Percentiles rank a stretch among this genome's conserved stretches.
Conservation (phyloP, 1,140 invertebrate genomes). For the Pectinophora gossypiella region DNA sequence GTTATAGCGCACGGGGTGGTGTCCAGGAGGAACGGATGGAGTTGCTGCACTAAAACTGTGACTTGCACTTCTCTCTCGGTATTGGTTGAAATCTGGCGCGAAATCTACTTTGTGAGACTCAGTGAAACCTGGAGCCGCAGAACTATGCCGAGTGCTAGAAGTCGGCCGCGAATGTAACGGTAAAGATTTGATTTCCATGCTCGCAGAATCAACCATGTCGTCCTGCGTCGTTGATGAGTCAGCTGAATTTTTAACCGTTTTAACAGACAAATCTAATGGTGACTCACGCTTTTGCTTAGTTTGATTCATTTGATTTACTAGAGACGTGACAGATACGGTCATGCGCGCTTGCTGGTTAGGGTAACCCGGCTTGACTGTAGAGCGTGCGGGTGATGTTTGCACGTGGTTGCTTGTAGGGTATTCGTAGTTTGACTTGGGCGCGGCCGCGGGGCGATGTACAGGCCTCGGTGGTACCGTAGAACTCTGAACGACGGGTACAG, state of each 20-base stretch:
- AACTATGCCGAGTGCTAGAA: constrained; percentile 32
- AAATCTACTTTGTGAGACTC: constrained; percentile 83
- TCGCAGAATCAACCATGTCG: constrained; percentile 74
- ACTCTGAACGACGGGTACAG: constrained; percentile 39
- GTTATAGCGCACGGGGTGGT: constrained; percentile 41
- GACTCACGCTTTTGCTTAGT: constrained; percentile 79
- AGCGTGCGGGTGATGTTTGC: constrained; percentile 52
- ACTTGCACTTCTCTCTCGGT: constrained; percentile 45
- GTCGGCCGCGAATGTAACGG: constrained; percentile 43
- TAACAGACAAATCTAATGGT: constrained; percentile 89
- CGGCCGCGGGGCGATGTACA: constrained; percentile 42
- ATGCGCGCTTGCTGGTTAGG: constrained; percentile 60
- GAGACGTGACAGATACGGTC: constrained; percentile 68
- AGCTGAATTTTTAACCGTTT: constrained; percentile 89
- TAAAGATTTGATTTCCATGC: constrained; percentile 55
- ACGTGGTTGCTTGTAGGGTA: constrained; percentile 48
- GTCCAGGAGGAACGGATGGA: constrained; percentile 24
- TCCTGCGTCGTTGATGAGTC: constrained; percentile 89
- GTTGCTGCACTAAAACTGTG: constrained; percentile 27
- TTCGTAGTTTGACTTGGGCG: constrained; percentile 53
- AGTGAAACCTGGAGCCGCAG: constrained; percentile 36
- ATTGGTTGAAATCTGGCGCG: constrained; percentile 79
- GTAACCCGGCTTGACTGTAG: constrained; percentile 48
- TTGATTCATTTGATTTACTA: constrained; percentile 72
- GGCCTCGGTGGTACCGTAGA: constrained; percentile 30